Base-by-base conservation (phyloP, 2,888 invertebrate genomes). In the Theretra japonica region DNA sequence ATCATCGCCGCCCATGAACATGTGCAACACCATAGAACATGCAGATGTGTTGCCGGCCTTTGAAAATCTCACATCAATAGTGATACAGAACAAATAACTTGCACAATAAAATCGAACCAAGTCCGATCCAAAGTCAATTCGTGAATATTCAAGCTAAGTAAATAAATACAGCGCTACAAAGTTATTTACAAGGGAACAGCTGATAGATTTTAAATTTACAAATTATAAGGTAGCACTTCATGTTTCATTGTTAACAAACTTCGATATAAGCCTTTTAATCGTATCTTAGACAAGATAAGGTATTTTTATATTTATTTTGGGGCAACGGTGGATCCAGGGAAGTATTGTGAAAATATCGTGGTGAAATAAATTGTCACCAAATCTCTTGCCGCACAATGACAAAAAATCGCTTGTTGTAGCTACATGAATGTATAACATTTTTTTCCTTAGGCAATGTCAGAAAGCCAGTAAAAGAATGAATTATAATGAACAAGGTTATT, bases 131-230 rank as follows among this genome's bases (percentile, higher is more conserved):
- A 60, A 11, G 30, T 60, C 30, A 30, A 33, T 41, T 48, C 48
- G 41, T 65, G 17, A 65, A 23, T 23, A 48, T 23, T 41, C 65
- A 48, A 65, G 41, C 65, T 65, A 48, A 15, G 23, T 4, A 65
- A 65, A 65, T 48, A 65, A 23, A 48, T 23, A 65, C 23, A 48
- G 65, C 41, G 15, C 41, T 65, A 48, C 23, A 65, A 65, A 48
- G 8, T 48, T 65, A 65, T 65, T 65, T 65, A 65, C 65, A 65
- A 23, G 65, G 65, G 23, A 65, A 65, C 48, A 48, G 41, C 23
- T 1, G 21, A 48, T 25, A 65, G 41, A 48, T 6, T 23, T 23
- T 23, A 41, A 23, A 62, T 53, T 48, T 65, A 65, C 30, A 48
- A 48, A 65, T 65, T 48, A 65, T 33, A 21, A 48, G 23, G 41